A percentile compares a stretch with the other conserved stretches of the same genome.
phyloP scores from a whole-genome alignment of 2,888 invertebrate species.

The Hypsopygia costalis region DNA sequence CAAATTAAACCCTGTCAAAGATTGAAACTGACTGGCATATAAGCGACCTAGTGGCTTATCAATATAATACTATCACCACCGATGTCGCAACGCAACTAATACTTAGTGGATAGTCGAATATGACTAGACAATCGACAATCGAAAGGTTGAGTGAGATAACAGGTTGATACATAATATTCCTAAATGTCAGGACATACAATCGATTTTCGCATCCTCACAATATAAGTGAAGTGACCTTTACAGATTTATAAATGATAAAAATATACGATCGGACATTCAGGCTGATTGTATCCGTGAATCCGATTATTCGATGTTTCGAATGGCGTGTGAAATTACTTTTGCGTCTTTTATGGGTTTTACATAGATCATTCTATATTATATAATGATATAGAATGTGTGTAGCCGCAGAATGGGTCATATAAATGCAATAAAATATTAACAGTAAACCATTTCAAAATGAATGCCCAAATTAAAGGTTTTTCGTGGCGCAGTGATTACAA shows the following conservation, averaged over 20 bases:
- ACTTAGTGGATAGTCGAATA: not conserved
- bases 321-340: not conserved
- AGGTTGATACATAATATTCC: not conserved
- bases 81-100: not conserved
- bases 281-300: not conserved
- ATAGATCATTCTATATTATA: no score
- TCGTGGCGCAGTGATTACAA: no score
- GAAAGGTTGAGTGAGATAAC: not conserved
- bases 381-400: no score
- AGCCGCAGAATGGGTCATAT: no score
- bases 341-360: no score
- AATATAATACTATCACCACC: not conserved
- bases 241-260: not conserved
- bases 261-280: not conserved
- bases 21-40: no score
- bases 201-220: not conserved
- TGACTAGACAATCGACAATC: not conserved
- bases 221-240: conserved; percentile 5
- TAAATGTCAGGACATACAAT: not conserved
- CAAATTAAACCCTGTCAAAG: no score
- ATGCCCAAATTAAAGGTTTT: no score
- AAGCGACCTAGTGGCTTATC: not conserved
- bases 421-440: no score
- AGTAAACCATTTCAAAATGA: no score
- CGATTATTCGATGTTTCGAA: not conserved